These are phyloP conservation scores for Sebastes fasciatus DNA, from an alignment of 2,113 vertebrate genomes.

Conservation along the genomic window DNA sequence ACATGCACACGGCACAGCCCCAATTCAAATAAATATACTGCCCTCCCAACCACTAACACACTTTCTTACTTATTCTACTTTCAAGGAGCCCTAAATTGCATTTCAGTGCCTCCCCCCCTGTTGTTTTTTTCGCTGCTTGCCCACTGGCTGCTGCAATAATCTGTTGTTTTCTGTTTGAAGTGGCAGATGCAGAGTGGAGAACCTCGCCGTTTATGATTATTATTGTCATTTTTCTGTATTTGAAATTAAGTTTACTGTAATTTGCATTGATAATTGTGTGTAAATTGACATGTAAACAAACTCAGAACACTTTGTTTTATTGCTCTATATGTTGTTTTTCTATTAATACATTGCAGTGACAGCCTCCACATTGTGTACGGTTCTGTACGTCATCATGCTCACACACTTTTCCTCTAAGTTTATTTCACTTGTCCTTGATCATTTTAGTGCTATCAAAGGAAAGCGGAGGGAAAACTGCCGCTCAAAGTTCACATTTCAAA, in stretches of 20 bases:
- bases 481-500: conserved; percentile 80
- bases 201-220: conserved; percentile 19
- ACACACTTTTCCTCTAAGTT: conserved; percentile 41
- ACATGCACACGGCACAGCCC: conserved; percentile 66
- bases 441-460: conserved; percentile 57
- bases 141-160: conserved; percentile 52
- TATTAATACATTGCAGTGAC: not conserved
- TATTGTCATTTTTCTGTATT: not conserved
- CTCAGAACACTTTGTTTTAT: not conserved
- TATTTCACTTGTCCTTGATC: conserved; percentile 68
- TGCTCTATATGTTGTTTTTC: conserved; percentile 4
- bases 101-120: conserved; percentile 31
- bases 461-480: conserved; percentile 41
- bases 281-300: no score
- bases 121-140: conserved; percentile 14
- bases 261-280: not conserved
- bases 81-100: conserved; percentile 33
- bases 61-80: conserved; percentile 7
- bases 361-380: not conserved
- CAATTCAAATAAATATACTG: conserved; percentile 65
- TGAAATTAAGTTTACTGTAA: not conserved
- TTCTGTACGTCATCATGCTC: not conserved
- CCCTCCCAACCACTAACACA: conserved; percentile 29
- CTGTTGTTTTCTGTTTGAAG: conserved; percentile 60
- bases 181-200: conserved; percentile 50